Evolutionary conservation across 2,113 vertebrate species (phyloP).

Genomic region (Caranx melampygus): DNA sequence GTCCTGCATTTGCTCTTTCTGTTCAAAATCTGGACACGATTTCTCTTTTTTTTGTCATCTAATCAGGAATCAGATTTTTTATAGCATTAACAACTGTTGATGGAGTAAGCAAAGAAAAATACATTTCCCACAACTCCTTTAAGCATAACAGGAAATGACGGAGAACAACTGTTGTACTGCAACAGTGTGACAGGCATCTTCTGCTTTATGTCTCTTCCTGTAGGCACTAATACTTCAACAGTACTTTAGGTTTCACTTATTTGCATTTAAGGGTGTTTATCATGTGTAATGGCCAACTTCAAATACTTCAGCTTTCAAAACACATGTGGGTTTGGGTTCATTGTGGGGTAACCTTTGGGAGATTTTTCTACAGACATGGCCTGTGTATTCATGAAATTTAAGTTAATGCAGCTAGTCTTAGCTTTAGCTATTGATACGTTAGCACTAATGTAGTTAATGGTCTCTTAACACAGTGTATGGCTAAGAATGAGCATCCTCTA

Average conservation of each 20-base stretch:
- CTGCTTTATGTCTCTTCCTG: neutral
- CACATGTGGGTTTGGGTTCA: neutral
- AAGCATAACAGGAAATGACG: neutral
- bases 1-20: conserved; percentile 24
- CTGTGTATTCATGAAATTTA: neutral
- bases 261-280: neutral
- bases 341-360: neutral
- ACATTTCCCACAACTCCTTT: neutral
- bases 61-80: neutral
- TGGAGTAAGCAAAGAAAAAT: neutral
- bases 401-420: neutral
- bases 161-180: no score
- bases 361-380: no score
- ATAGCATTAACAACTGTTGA: neutral
- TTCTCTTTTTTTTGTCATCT: neutral
- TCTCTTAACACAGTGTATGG: neutral
- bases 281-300: neutral
- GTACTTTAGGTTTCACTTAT: no score
- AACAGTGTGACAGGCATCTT: neutral
- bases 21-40: neutral
- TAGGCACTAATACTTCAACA: no score
- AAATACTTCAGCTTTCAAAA: neutral
- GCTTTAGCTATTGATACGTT: neutral
- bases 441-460: conserved; percentile 1
- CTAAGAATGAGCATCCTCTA: neutral